Evolutionary conservation across 2,797 vertebrate genomes (phyloP).

Genomic region (Lycodopsis pacificus): DNA sequence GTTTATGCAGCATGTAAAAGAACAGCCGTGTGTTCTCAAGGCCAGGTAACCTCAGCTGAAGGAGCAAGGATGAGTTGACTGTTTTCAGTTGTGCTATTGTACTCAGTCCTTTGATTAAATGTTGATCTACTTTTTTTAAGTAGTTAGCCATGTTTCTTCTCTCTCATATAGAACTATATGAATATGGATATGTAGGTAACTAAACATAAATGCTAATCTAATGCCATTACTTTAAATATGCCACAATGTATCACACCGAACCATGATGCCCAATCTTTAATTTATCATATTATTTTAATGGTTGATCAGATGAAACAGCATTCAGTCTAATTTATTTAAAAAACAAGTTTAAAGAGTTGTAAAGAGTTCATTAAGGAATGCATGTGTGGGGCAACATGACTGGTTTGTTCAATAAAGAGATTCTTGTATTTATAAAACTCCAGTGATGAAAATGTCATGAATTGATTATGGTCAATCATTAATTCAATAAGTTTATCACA

Average conservation of each 20-base stretch:
- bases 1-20: background rate
- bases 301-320: background rate
- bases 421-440: background rate
- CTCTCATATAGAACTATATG: too few species aligned
- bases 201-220: background rate
- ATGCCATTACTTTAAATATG: background rate
- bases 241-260: background rate
- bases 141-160: background rate
- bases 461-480: background rate
- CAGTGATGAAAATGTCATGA: background rate
- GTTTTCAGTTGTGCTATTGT: background rate
- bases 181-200: background rate
- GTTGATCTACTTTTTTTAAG: background rate
- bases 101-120: background rate
- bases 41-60: background rate
- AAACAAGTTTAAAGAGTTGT: background rate
- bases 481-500: background rate
- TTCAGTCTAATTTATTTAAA: background rate
- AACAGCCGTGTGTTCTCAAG: background rate
- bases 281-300: background rate
- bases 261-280: too few species aligned
- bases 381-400: background rate
- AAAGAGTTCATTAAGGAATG: background rate
- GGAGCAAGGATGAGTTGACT: background rate
- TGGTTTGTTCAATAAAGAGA: background rate